Base-by-base conservation (phyloP, 2,113 vertebrate genomes). In the Rhineura floridana region DNA sequence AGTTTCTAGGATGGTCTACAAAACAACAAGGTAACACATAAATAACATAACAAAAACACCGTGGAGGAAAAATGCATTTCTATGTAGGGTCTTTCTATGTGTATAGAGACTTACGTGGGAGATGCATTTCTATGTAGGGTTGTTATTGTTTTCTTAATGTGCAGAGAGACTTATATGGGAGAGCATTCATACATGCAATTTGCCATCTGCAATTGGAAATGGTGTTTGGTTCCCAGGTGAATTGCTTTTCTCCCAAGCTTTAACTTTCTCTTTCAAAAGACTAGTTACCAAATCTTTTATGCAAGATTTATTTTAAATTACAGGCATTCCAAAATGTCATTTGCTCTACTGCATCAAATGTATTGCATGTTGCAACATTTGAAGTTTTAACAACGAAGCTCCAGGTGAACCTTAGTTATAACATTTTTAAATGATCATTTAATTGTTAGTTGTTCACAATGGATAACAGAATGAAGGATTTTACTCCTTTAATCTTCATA, bases 371-470 rank as follows among this genome's bases (percentile, higher is more conserved):
- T 42, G 25, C 15, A 55, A 90, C 62, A 90, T 84, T 89, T 92
- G 84, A 28, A 88, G 0, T 10, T 91, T 94, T 85, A 79, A 92
- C 91, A 81, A 88, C n/a, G 9, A 77, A 28, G 39, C 52, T 83
- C 59, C 67, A 76, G 70, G 42, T 79, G 82, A 94, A 84, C 0
- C 80, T 30, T 17, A 88, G 83, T 17, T 75, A 44, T 84, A 88
- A 88, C 33, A 62, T 75, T 36, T 42, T 55, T 30, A 42, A 84
- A 90, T 1, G 33, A 75, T 3, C 2, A 86, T 87, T 93, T 85
- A 77, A 21, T 87, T 72, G 90, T 89, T 81, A 46, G 11, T 55
- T 86, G 19, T 70, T 88, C 39, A 0, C 30, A 84, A n/a, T 21
- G 90, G 55, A 81, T 63, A 69, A 13, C 0, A 8, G 30, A 63